phyloP scores from a whole-genome alignment of 1,140 invertebrate genomes.

The Bombus confusus region DNA sequence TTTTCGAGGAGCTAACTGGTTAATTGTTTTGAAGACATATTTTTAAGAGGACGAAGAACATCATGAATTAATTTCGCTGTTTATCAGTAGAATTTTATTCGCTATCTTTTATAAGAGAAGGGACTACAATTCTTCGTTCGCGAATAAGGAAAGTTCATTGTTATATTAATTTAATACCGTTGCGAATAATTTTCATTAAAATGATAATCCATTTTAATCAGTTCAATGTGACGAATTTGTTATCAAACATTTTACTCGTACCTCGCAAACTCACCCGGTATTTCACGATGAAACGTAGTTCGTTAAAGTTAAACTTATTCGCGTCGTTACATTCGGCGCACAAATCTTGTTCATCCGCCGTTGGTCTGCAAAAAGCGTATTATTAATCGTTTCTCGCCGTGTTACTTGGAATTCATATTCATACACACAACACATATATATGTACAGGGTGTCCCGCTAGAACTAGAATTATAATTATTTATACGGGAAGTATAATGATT shows the following conservation, averaged over 20 bases:
- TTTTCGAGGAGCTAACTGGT: too few species aligned
- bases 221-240: neutral
- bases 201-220: neutral
- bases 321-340: neutral
- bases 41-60: neutral
- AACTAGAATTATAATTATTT: too few species aligned
- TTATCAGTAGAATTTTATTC: neutral
- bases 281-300: neutral
- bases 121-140: neutral
- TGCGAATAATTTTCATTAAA: neutral
- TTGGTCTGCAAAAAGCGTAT: slow-evolving; percentile 1
- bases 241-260: neutral
- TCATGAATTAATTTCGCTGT: too few species aligned
- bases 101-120: neutral
- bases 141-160: neutral
- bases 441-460: neutral
- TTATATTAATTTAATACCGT: neutral
- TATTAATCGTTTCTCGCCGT: slow-evolving; percentile 33
- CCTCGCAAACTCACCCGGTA: neutral
- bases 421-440: neutral
- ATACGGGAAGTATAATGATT: too few species aligned
- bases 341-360: slow-evolving; percentile 11
- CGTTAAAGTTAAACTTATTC: slow-evolving; percentile 9
- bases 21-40: neutral
- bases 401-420: slow-evolving; percentile 39